Evolutionary conservation across 2,797 vertebrate genomes (phyloP).

Genomic region (Falco peregrinus): DNA sequence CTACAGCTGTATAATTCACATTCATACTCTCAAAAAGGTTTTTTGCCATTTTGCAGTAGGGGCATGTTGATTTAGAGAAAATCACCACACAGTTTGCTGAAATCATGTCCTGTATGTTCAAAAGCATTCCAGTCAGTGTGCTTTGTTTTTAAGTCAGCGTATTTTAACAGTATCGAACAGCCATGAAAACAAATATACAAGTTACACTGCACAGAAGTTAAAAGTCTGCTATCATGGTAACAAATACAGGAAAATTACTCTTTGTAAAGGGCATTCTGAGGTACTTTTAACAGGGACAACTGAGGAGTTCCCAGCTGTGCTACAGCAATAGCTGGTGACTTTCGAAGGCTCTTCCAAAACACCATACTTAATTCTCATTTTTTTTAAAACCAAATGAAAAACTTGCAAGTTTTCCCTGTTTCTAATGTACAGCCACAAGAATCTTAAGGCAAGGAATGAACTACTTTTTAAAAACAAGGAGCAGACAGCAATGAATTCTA

Average conservation of each 20-base stretch:
- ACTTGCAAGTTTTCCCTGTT: not conserved
- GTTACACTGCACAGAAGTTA: not conserved
- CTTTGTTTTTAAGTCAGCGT: not conserved
- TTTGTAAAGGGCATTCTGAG: not conserved
- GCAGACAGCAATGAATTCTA: not conserved
- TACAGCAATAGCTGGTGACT: not conserved
- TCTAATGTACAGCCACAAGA: not conserved
- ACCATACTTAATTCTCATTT: not conserved
- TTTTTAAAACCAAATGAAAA: not conserved
- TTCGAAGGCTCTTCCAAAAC: not conserved
- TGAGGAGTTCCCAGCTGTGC: not conserved
- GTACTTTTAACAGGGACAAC: not conserved
- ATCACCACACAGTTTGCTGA: constrained; percentile 94
- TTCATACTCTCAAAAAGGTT: constrained; percentile 89
- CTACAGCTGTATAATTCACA: constrained; percentile 86
- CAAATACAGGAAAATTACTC: not conserved
- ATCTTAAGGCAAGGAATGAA: not conserved
- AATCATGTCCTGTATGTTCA: constrained; percentile 84
- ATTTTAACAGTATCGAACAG: not conserved
- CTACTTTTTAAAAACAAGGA: not conserved
- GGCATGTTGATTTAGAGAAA: constrained; percentile 95
- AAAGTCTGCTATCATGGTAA: not conserved
- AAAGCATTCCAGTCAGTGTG: not conserved
- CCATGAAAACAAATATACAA: not conserved
- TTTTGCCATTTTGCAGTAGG: constrained; percentile 94